Evolutionary conservation across 2,888 invertebrate genomes (phyloP), one percentile per base, ranked within the genome.

Genomic region (Metalampra italica): DNA sequence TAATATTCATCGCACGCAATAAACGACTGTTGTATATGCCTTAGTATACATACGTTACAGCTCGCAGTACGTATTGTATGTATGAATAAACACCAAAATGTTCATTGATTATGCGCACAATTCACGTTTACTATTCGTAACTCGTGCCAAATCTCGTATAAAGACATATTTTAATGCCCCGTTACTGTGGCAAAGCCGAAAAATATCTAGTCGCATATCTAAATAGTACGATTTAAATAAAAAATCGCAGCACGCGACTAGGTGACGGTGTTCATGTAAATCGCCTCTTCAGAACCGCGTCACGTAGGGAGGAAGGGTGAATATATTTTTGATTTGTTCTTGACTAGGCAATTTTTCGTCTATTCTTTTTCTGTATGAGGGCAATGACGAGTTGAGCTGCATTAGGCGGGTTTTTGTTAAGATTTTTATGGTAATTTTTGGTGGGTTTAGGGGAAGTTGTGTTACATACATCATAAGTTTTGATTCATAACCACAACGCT

Each of bases 241-340:
- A 88, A 88, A 87, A 86, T 82, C 75, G 75, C 60, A 71, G 82
- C 86, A 86, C 84, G 84, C 83, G 85, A 85, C 79, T 64, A 76
- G 76, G 79, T 78, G 77, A 69, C 70, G 73, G 69, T 68, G 69
- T 68, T 75, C 79, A 83, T 82, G 82, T 81, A 87, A 87, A 85
- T 85, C 68, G 75, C 66, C 43, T 64, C 66, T 78, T 79, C 71
- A 71, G 61, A 84, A 78, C 67, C 86, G 65, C 74, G 75, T 81
- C 89, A 89, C 89, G 89, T 89, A 79, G 69, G 62, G 54, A 58
- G 70, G 78, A 82, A 87, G 89, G 89, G 89, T 89, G 89, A 87
- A 89, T 89, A 88, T 87, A 85, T 89, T 89, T 88, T 86, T 88
- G 86, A 87, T 86, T 88, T 87, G 84, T 87, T 81, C 81, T 82